Conservation (phyloP, 2,113 vertebrate species). For the Solea senegalensis region DNA sequence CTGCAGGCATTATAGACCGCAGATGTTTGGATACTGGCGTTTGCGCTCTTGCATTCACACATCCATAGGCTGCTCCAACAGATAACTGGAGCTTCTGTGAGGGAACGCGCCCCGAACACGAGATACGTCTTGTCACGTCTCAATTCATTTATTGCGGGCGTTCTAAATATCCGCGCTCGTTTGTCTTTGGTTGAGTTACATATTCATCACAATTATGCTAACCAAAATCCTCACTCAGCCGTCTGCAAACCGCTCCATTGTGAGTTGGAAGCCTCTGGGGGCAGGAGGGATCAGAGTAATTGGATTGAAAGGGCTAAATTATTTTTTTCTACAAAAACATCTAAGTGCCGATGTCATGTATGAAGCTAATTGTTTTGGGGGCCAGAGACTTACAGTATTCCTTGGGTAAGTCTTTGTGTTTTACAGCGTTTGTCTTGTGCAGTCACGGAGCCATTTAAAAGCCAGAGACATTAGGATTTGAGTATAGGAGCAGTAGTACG, state of each 20-base stretch:
- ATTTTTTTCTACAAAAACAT: constrained; percentile 61
- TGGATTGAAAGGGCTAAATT: constrained; percentile 57
- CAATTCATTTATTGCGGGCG: constrained; percentile 58
- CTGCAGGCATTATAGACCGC: neutral
- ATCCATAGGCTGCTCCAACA: neutral
- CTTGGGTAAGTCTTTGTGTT: constrained; percentile 48
- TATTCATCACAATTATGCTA: constrained; percentile 61
- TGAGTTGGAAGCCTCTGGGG: constrained; percentile 37
- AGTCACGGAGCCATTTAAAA: constrained; percentile 40
- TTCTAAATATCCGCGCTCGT: constrained; percentile 51
- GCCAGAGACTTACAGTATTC: constrained; percentile 6
- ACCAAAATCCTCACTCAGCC: constrained; percentile 39
- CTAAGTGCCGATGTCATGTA: constrained; percentile 42
- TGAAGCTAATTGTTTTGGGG: constrained; percentile 56
- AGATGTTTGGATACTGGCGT: constrained; percentile 7
- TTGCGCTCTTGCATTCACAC: neutral
- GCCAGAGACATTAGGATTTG: constrained; percentile 56
- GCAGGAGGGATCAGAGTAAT: constrained; percentile 51
- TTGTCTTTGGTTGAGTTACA: constrained; percentile 57
- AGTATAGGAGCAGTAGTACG: constrained; percentile 46
- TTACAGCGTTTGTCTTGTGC: constrained; percentile 21
- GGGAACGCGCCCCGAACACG: constrained; percentile 18
- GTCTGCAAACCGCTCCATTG: constrained; percentile 54
- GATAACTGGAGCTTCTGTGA: constrained; percentile 26
- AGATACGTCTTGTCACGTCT: constrained; percentile 50